A percentile compares a stretch with the other conserved stretches of the same genome.
These are phyloP conservation scores for Ptychoptera contaminata DNA, from an alignment of 2,888 invertebrate genomes.

Conservation along the genomic window DNA sequence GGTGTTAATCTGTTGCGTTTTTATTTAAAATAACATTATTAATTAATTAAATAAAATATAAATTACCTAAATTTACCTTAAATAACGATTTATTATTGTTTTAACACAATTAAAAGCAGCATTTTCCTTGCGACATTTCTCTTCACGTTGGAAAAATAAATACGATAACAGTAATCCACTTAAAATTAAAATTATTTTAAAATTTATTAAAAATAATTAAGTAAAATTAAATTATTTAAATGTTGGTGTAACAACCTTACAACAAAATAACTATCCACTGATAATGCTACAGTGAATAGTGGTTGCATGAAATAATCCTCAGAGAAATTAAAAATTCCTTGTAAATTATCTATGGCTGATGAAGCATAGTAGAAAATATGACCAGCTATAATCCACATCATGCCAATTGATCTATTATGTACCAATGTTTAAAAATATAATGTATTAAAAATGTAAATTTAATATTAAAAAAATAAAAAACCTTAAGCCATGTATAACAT, in stretches of 20 bases:
- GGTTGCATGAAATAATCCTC: slow-evolving; percentile 26
- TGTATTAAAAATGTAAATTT: neutral
- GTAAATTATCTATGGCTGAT: slow-evolving; percentile 27
- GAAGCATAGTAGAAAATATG: slow-evolving; percentile 32
- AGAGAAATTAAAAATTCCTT: slow-evolving; percentile 21
- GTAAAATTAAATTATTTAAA: too few relatives aligned
- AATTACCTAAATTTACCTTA: slow-evolving; percentile 16
- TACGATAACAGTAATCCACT: slow-evolving; percentile 12
- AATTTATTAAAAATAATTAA: neutral
- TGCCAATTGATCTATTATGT: slow-evolving; percentile 26
- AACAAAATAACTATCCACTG: slow-evolving; percentile 35
- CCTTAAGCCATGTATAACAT: slow-evolving; percentile 15
- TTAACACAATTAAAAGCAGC: slow-evolving; percentile 7
- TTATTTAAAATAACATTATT: slow-evolving; percentile 8
- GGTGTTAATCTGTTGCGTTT: slow-evolving; percentile 34
- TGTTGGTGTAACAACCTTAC: slow-evolving; percentile 19
- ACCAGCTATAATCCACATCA: slow-evolving; percentile 39
- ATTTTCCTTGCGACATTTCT: slow-evolving; percentile 9
- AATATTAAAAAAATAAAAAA: too few relatives aligned
- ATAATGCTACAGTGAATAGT: slow-evolving; percentile 30
- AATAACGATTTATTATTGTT: slow-evolving; percentile 24
- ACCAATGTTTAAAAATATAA: neutral
- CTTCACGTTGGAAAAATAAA: slow-evolving; percentile 11
- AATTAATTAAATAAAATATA: neutral
- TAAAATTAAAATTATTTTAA: neutral